phyloP scores from a whole-genome alignment of 1,140 invertebrate genomes.

The Trichonephila clavipes region DNA sequence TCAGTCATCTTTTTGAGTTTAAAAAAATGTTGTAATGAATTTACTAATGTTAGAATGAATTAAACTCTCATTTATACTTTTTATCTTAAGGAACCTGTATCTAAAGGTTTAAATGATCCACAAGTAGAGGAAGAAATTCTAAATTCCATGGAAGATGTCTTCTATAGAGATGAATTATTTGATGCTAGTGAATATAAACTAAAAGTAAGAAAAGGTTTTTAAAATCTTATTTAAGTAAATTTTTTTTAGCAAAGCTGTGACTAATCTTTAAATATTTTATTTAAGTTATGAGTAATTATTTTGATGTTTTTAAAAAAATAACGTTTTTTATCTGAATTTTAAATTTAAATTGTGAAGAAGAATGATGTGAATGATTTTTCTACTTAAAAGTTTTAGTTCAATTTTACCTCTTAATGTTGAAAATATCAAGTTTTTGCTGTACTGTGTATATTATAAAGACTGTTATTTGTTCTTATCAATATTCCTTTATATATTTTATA shows the following conservation, averaged over 20 bases:
- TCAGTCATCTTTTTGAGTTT: not conserved
- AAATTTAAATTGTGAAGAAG: not conserved
- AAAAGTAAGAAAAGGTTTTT: conserved; percentile 80
- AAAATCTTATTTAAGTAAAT: not conserved
- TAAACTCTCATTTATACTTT: not conserved
- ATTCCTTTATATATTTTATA: conserved; percentile 78
- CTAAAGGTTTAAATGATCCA: conserved; percentile 80
- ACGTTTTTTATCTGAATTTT: not conserved
- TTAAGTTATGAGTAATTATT: not conserved
- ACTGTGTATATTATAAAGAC: not conserved
- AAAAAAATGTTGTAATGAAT: not conserved
- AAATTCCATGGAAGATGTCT: conserved; percentile 86
- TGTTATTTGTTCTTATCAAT: not conserved
- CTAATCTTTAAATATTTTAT: not conserved
- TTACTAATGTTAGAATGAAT: not conserved
- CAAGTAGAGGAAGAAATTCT: conserved; percentile 88
- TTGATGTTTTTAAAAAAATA: not conserved
- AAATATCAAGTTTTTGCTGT: not conserved
- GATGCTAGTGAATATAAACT: conserved; percentile 87
- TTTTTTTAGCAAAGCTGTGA: not conserved
- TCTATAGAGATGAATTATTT: conserved; percentile 85
- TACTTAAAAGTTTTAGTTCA: no score
- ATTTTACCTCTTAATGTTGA: no score
- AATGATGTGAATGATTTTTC: not conserved
- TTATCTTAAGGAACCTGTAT: conserved; percentile 50